Percentiles rank a stretch among this genome's conserved stretches.
Conservation (phyloP, 2,888 invertebrate species). For the Biston stratarius region DNA sequence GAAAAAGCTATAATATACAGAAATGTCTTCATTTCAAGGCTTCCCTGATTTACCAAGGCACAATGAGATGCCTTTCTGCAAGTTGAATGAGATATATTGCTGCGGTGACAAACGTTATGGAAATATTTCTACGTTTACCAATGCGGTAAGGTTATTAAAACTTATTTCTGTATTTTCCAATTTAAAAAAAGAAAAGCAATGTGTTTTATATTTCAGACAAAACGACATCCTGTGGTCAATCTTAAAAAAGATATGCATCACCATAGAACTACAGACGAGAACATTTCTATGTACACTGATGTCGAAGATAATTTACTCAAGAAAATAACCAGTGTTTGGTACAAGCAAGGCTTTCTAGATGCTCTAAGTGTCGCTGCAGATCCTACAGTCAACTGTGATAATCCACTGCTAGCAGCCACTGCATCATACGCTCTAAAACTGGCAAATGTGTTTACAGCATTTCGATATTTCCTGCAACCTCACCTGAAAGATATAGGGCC, state of each 20-base stretch:
- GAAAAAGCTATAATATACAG: background rate
- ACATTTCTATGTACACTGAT: slow-evolving; percentile 85
- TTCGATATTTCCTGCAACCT: slow-evolving; percentile 86
- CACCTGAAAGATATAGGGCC: slow-evolving; percentile 85
- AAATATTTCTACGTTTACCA: slow-evolving; percentile 85
- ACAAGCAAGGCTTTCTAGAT: slow-evolving; percentile 91
- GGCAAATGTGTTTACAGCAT: slow-evolving; percentile 82
- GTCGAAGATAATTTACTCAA: slow-evolving; percentile 91
- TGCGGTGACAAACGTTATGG: slow-evolving; percentile 85
- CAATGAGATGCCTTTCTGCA: slow-evolving; percentile 87
- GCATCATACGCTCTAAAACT: slow-evolving; percentile 85
- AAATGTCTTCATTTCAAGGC: slow-evolving; percentile 82
- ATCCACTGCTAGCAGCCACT: slow-evolving; percentile 80
- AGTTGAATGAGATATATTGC: slow-evolving; percentile 88
- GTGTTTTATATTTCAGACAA: slow-evolving; percentile 76
- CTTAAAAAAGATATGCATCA: slow-evolving; percentile 89
- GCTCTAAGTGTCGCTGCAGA: slow-evolving; percentile 88
- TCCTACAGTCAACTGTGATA: slow-evolving; percentile 80
- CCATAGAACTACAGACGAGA: slow-evolving; percentile 82
- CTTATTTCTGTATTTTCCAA: background rate
- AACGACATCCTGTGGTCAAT: slow-evolving; percentile 89
- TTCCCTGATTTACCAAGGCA: slow-evolving; percentile 82
- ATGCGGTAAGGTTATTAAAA: slow-evolving; percentile 83
- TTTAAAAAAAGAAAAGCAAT: background rate
- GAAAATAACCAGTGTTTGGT: slow-evolving; percentile 91